Conservation (phyloP, 2,888 invertebrate genomes). For the Eledona agricola region DNA sequence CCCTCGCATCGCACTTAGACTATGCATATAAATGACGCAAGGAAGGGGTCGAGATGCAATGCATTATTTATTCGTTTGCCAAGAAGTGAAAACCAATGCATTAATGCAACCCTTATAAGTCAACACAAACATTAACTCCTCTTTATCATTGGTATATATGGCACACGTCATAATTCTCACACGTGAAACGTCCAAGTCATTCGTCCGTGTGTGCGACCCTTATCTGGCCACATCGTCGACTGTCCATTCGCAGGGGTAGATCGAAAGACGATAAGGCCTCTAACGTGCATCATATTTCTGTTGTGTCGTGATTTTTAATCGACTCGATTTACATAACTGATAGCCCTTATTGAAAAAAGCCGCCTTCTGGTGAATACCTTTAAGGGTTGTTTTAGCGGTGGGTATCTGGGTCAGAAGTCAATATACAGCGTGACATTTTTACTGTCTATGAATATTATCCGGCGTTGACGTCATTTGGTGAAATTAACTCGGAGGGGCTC, state of each 20-base stretch:
- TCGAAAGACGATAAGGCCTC: conserved; percentile 41
- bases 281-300: conserved; percentile 52
- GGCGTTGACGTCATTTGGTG: conserved; percentile 36
- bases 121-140: too few relatives aligned
- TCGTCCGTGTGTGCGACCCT: conserved; percentile 45
- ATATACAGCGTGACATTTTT: conserved; percentile 42
- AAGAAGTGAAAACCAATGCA: too few relatives aligned
- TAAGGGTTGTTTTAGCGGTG: conserved; percentile 36
- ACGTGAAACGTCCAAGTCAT: conserved; percentile 41
- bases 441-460: conserved; percentile 42
- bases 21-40: conserved; percentile 15
- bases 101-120: too few relatives aligned
- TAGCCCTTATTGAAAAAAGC: conserved; percentile 36
- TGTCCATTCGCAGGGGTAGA: conserved; percentile 45
- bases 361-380: conserved; percentile 12
- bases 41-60: too few relatives aligned
- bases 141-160: too few relatives aligned
- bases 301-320: conserved; percentile 49
- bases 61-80: too few relatives aligned
- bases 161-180: conserved; percentile 43
- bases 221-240: conserved; percentile 44
- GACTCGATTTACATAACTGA: conserved; percentile 51
- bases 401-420: conserved; percentile 34
- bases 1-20: conserved; percentile 20
- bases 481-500: conserved; percentile 26